Conservation (phyloP, 2,888 invertebrate species). For the Andrena trimmerana region DNA sequence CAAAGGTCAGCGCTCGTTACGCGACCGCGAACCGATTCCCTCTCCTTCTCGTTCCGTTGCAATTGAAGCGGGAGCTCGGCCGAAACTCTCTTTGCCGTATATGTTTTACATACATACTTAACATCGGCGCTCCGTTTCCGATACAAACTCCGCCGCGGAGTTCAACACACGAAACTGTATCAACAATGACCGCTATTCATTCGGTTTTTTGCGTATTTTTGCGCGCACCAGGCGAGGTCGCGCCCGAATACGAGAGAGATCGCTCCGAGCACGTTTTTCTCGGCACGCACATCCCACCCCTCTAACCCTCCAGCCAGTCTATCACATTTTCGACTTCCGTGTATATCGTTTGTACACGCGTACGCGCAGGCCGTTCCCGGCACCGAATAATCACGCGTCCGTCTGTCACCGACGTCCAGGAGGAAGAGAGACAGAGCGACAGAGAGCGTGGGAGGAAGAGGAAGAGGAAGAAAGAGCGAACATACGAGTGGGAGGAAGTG, state of each 20-base stretch:
- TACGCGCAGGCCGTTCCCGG: constrained; percentile 25
- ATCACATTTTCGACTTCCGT: constrained; percentile 58
- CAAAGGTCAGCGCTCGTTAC: constrained; percentile 56
- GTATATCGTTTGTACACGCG: constrained; percentile 9
- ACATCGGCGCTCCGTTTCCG: neutral
- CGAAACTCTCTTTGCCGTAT: neutral
- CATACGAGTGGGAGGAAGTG: neutral
- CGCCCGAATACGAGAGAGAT: constrained; percentile 47
- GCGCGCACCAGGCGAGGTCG: constrained; percentile 27
- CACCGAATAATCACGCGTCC: constrained; percentile 17
- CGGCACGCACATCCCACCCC: constrained; percentile 16
- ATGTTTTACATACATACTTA: constrained; percentile 14
- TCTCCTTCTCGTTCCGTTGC: constrained; percentile 12
- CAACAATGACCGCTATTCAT: constrained; percentile 69
- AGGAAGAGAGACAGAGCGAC: neutral
- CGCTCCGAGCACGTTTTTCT: constrained; percentile 52
- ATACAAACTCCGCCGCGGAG: constrained; percentile 14
- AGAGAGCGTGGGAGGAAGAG: constrained; percentile 6
- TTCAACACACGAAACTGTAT: constrained; percentile 53
- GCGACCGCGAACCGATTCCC: constrained; percentile 29
- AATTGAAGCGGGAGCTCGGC: constrained; percentile 31
- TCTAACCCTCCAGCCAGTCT: neutral
- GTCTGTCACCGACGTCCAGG: neutral
- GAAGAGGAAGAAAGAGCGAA: neutral
- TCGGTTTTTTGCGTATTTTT: constrained; percentile 34